phyloP scores from a whole-genome alignment of 2,888 invertebrate species.

The Perizoma affinitatum region DNA sequence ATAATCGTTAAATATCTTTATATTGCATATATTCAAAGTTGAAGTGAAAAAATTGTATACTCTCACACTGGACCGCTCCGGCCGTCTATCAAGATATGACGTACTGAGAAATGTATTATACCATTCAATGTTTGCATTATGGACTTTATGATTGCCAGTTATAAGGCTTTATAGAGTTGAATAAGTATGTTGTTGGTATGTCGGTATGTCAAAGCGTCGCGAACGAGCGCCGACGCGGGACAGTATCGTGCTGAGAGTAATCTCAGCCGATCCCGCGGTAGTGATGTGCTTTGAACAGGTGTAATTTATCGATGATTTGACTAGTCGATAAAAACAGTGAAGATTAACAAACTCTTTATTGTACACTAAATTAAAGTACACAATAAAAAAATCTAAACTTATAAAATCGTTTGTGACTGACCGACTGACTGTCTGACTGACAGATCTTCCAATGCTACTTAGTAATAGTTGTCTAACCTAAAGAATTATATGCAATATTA shows the following conservation, averaged over 20 bases:
- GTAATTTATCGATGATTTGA: constrained; percentile 35
- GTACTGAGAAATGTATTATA: constrained; percentile 53
- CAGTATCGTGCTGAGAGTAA: constrained; percentile 84
- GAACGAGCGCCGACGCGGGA: constrained; percentile 82
- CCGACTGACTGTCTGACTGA: no score
- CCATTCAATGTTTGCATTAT: constrained; percentile 36
- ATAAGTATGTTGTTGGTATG: constrained; percentile 51
- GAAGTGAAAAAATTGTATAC: constrained; percentile 57
- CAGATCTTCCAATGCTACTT: no score
- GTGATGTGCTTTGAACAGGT: constrained; percentile 50
- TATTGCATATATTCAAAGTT: constrained; percentile 71
- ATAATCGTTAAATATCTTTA: constrained; percentile 79
- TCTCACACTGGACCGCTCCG: constrained; percentile 67
- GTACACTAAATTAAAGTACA: no score
- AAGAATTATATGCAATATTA: no score
- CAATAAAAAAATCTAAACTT: no score
- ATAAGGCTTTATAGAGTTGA: constrained; percentile 42
- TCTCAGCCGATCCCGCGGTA: constrained; percentile 73
- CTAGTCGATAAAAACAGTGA: background rate
- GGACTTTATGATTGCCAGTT: constrained; percentile 32
- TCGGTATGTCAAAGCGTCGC: constrained; percentile 84
- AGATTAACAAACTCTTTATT: no score
- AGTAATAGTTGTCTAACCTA: no score
- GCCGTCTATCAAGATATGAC: constrained; percentile 82
- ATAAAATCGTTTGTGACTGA: no score